Evolutionary conservation across 2,113 vertebrate species (phyloP).

Genomic region (Prunella fulvescens): DNA sequence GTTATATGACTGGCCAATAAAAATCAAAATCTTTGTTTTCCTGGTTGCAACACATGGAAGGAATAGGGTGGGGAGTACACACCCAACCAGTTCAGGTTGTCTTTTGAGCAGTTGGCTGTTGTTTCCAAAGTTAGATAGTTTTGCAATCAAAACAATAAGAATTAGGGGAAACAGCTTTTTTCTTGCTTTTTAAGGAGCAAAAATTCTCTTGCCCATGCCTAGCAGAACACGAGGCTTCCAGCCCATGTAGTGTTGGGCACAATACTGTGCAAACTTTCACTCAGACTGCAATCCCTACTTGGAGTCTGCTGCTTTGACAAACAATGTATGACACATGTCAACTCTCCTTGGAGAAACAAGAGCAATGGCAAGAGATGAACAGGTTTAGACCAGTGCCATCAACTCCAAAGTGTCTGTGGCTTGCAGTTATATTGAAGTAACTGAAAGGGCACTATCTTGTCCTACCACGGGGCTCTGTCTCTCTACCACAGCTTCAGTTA

Average conservation of each 20-base stretch:
- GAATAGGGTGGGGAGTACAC: not conserved
- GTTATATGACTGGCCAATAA: not conserved
- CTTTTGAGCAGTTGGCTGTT: not conserved
- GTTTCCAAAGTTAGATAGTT: not conserved
- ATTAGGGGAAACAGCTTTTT: not conserved
- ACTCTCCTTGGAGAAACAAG: not conserved
- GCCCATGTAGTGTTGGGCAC: rapidly evolving
- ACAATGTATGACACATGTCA: not conserved
- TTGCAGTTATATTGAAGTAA: not conserved
- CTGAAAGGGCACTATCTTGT: not conserved
- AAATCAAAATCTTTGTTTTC: not conserved
- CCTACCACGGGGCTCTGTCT: not conserved
- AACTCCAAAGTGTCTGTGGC: not conserved
- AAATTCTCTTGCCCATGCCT: not conserved
- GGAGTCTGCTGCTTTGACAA: not conserved
- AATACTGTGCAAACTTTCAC: not conserved
- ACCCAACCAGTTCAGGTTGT: not conserved
- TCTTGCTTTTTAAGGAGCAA: not conserved
- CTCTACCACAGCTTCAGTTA: not conserved
- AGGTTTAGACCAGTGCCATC: not conserved
- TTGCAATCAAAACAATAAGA: not conserved
- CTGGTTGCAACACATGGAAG: not conserved
- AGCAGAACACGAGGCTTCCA: not conserved
- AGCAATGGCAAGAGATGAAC: not conserved
- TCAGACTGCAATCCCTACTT: not conserved